phyloP scores from a whole-genome alignment of 2,113 vertebrate genomes.

The Oxyura jamaicensis region DNA sequence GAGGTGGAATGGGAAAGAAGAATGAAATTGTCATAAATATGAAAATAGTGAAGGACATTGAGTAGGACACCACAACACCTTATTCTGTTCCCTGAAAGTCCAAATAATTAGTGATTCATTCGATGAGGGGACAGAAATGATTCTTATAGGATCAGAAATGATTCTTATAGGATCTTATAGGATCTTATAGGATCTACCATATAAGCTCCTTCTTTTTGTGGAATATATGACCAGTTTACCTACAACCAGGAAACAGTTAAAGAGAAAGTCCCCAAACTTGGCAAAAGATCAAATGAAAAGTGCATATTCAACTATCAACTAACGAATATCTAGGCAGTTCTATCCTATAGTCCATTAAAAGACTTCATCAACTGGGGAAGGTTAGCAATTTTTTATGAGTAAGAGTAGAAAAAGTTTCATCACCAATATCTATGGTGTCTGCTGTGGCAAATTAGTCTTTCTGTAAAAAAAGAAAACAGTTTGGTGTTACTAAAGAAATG shows the following conservation, averaged over 20 bases:
- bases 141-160: too few relatives aligned
- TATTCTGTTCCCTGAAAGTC: neutral
- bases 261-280: neutral
- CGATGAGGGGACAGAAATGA: neutral
- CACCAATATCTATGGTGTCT: neutral
- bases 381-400: neutral
- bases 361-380: neutral
- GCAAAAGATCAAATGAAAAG: neutral
- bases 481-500: neutral
- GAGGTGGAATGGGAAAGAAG: neutral
- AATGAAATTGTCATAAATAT: neutral
- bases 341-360: neutral
- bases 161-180: too few relatives aligned
- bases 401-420: neutral
- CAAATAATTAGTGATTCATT: neutral
- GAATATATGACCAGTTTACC: neutral
- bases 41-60: neutral
- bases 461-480: neutral
- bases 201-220: neutral
- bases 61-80: neutral
- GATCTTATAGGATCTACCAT: neutral
- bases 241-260: neutral
- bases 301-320: neutral
- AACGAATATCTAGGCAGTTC: neutral
- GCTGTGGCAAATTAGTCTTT: neutral